Base-by-base conservation (phyloP, 2,797 vertebrate species). In the Cephalopachus bancanus region DNA sequence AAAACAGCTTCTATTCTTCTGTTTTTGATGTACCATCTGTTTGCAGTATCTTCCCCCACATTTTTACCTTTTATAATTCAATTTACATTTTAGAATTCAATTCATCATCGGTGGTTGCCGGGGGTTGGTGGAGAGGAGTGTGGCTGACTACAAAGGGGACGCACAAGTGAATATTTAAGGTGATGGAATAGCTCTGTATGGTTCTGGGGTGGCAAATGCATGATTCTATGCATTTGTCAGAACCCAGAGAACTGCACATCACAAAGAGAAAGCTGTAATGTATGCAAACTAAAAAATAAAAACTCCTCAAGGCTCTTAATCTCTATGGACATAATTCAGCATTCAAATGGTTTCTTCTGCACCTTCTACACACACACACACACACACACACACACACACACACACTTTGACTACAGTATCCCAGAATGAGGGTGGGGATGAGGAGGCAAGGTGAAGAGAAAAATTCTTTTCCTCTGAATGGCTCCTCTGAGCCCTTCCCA, bases 21-120 rank as follows among this genome's bases (percentile, higher is more conserved):
- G 83, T 78, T 95, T 59, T 83, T 88, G 26, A 19, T 65, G 20
- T 86, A 89, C 59, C 24, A 11, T 80, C 65, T 91, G 53, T 71
- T 91, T 96, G 57, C 72, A 72, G 64, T 86, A 64, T 1, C 83
- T 89, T 83, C 75, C 53, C 59, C 69, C 33, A 33, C 37, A 53
- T 53, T 89, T 94, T 97, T 78, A 74, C 55, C 86, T 95, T 83
- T 96, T 87, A 96, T 55, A 91, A 95, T 96, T 94, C 87, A 94
- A 49, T 93, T 93, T 92, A 87, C 30, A 7, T 60, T 72, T 91
- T 94, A 94, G 62, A 88, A 84, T 96, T 94, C 53, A 85, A 67
- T 78, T 92, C 53, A 71, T 93, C 53, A 75, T 80, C 83, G 69
- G 79, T 49, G 79, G 88, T 93, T 95, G 96, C 60, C 76, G 62